These are phyloP conservation scores for Phoebastria nigripes DNA, from an alignment of 2,797 vertebrate species.

Conservation along the genomic window DNA sequence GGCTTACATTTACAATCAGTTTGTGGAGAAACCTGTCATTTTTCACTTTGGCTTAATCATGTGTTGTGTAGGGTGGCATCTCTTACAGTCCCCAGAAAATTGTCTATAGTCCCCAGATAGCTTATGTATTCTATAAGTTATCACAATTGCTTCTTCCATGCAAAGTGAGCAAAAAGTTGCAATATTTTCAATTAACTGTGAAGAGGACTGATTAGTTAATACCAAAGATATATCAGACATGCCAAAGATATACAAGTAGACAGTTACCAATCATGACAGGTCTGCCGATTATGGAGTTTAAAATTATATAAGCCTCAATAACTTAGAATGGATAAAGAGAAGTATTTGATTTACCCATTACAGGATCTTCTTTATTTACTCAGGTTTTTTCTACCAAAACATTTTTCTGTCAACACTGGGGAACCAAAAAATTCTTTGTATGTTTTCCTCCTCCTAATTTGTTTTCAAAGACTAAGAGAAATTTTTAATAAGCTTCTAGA, in stretches of 20 bases:
- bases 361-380: background rate
- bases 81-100: background rate
- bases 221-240: background rate
- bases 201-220: background rate
- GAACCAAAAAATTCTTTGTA: background rate
- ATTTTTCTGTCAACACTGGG: background rate
- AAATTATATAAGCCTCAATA: background rate
- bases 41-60: background rate
- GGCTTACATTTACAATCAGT: background rate
- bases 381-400: fast-evolving
- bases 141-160: background rate
- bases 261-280: background rate
- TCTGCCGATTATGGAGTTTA: background rate
- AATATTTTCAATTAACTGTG: background rate
- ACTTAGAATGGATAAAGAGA: background rate
- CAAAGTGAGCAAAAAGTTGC: background rate
- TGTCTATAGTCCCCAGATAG: background rate
- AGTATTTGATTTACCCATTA: background rate
- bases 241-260: background rate
- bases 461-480: background rate
- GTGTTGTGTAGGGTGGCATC: background rate
- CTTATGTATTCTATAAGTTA: background rate
- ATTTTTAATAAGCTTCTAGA: background rate
- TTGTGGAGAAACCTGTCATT: background rate
- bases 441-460: background rate